Evolutionary conservation across 1,140 invertebrate genomes (phyloP).

Genomic region (Bicyclus anynana): DNA sequence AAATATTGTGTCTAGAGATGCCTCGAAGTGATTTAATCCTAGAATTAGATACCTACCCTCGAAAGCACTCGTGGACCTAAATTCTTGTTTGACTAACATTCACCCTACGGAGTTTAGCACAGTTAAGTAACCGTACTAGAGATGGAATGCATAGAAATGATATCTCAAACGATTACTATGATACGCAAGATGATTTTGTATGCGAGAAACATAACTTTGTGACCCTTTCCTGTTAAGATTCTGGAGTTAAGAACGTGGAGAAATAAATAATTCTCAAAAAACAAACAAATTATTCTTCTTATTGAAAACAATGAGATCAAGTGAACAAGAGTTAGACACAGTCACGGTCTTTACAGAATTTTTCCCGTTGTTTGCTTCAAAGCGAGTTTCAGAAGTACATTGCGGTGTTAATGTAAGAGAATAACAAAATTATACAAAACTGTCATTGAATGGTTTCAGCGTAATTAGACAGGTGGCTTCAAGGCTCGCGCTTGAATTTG

Average conservation of each 20-base stretch:
- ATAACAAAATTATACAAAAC: conserved; percentile 13
- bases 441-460: conserved; percentile 20
- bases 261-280: neutral
- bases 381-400: neutral
- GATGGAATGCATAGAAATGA: no score
- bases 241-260: neutral
- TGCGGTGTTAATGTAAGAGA: neutral
- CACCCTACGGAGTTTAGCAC: no score
- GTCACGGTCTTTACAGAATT: neutral
- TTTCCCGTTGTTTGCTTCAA: neutral
- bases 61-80: no score
- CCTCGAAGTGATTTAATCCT: no score
- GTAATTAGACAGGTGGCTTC: conserved; percentile 25
- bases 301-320: neutral
- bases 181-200: no score
- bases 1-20: no score
- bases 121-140: no score
- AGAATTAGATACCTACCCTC: no score
- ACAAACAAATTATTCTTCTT: neutral
- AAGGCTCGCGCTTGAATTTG: conserved; percentile 25
- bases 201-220: no score
- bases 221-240: no score
- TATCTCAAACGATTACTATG: no score
- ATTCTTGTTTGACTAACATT: no score
- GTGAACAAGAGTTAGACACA: neutral